Evolutionary conservation across 1,140 invertebrate species (phyloP).

Genomic region (Vanessa tameamea): DNA sequence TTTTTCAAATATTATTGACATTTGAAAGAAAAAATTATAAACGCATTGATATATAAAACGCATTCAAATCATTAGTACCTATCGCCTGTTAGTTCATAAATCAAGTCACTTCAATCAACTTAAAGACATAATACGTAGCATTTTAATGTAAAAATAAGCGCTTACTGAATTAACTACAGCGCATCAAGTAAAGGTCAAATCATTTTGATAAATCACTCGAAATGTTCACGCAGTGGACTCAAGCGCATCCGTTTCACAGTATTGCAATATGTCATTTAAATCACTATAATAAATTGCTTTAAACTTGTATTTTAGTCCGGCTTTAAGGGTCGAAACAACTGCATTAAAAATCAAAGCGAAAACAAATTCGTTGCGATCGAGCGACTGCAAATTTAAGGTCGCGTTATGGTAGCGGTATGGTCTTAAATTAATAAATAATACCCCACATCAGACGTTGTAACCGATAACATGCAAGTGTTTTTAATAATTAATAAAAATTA

Average conservation of each 20-base stretch:
- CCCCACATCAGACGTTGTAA: no score
- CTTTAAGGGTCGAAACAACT: neutral
- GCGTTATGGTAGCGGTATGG: no score
- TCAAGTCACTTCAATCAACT: neutral
- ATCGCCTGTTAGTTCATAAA: slow-evolving; percentile 18
- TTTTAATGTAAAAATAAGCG: slow-evolving; percentile 46
- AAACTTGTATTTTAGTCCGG: neutral
- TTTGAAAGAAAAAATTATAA: neutral
- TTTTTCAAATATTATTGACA: no score
- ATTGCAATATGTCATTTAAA: slow-evolving; percentile 3
- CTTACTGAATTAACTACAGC: slow-evolving; percentile 37
- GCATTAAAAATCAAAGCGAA: neutral
- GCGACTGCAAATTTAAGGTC: no score
- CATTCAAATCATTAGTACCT: neutral
- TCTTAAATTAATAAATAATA: no score
- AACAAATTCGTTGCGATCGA: neutral
- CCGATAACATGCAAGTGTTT: no score
- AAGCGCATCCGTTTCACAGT: slow-evolving; percentile 11
- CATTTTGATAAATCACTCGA: slow-evolving; percentile 43
- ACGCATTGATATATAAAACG: neutral
- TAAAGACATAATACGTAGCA: slow-evolving; percentile 27
- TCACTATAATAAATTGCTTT: slow-evolving; percentile 8
- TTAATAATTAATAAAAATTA: no score
- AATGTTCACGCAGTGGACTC: neutral
- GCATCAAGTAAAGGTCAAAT: slow-evolving; percentile 44